Evolutionary conservation across 1,140 invertebrate species (phyloP).

Genomic region (Procambarus clarkii): DNA sequence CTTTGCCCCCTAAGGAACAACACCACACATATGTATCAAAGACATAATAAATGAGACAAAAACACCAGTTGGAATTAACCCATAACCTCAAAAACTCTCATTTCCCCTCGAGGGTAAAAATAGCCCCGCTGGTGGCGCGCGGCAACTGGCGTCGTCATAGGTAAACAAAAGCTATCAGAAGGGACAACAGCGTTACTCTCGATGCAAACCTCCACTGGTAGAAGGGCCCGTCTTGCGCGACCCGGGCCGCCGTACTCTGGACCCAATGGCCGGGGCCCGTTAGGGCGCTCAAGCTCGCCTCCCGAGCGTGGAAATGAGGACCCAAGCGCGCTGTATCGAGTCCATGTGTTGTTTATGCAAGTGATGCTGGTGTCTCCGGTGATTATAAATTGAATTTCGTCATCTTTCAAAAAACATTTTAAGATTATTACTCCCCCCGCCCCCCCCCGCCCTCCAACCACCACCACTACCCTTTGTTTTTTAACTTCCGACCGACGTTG

Average conservation of each 20-base stretch:
- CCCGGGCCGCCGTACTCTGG: constrained; percentile 17
- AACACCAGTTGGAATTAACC: constrained; percentile 14
- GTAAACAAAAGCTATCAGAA: constrained; percentile 72
- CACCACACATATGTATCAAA: background rate
- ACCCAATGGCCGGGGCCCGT: background rate
- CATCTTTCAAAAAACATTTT: constrained; percentile 61
- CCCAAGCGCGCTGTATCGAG: constrained; percentile 63
- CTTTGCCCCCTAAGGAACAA: background rate
- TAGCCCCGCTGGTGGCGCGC: constrained; percentile 16
- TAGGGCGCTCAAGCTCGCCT: constrained; percentile 32
- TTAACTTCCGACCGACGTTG: constrained; percentile 11
- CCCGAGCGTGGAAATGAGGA: constrained; percentile 58
- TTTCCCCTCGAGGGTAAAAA: constrained; percentile 43
- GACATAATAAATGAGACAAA: constrained; percentile 2
- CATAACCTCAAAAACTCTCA: constrained; percentile 16
- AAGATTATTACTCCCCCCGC: constrained; percentile 54
- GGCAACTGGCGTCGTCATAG: constrained; percentile 70
- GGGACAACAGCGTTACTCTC: constrained; percentile 72
- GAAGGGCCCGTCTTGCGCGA: constrained; percentile 39
- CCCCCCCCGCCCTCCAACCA: constrained; percentile 5
- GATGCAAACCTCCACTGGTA: constrained; percentile 62
- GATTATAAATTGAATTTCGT: constrained; percentile 71
- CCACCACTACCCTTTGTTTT: too few relatives aligned
- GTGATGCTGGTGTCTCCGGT: constrained; percentile 68
- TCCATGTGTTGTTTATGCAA: constrained; percentile 72